Conservation (phyloP, 1,140 invertebrate species). For the Latrodectus geometricus region DNA sequence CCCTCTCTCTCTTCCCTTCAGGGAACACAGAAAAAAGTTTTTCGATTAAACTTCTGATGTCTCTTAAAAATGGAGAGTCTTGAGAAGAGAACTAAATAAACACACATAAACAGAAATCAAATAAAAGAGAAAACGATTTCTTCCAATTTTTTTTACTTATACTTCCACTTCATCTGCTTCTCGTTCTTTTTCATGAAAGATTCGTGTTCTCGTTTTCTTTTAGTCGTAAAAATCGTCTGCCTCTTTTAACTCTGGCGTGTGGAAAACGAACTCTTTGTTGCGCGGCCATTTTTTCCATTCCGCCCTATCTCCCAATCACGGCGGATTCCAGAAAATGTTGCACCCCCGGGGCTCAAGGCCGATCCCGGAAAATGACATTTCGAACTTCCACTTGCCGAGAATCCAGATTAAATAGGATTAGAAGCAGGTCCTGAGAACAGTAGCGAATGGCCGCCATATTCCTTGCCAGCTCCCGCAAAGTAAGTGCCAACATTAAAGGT, state of each 20-base stretch:
- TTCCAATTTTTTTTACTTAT: conserved; percentile 1
- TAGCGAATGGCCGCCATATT: conserved; percentile 22
- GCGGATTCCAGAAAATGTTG: conserved; percentile 18
- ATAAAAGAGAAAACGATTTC: background rate
- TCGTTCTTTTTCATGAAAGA: conserved; percentile 7
- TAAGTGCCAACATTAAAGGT: conserved; percentile 18
- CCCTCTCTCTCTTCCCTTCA: background rate
- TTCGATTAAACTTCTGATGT: conserved; percentile 14
- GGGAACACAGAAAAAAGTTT: background rate
- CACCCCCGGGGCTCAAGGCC: conserved; percentile 1
- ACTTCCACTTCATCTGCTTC: conserved; percentile 1
- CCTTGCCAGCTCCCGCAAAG: background rate
- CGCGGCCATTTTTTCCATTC: conserved; percentile 26
- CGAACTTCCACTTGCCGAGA: conserved; percentile 17
- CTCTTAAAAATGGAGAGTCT: conserved; percentile 4
- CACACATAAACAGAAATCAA: background rate
- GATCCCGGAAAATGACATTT: conserved; percentile 36
- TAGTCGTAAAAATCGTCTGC: conserved; percentile 36
- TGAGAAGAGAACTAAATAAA: background rate
- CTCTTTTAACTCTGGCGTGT: background rate
- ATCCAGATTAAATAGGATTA: conserved; percentile 46
- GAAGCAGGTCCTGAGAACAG: conserved; percentile 20
- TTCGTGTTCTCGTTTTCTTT: conserved; percentile 27
- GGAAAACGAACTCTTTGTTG: conserved; percentile 17
- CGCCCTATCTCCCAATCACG: conserved; percentile 1